phyloP scores from a whole-genome alignment of 2,797 vertebrate genomes.

The Dromococcyx pavoninus region DNA sequence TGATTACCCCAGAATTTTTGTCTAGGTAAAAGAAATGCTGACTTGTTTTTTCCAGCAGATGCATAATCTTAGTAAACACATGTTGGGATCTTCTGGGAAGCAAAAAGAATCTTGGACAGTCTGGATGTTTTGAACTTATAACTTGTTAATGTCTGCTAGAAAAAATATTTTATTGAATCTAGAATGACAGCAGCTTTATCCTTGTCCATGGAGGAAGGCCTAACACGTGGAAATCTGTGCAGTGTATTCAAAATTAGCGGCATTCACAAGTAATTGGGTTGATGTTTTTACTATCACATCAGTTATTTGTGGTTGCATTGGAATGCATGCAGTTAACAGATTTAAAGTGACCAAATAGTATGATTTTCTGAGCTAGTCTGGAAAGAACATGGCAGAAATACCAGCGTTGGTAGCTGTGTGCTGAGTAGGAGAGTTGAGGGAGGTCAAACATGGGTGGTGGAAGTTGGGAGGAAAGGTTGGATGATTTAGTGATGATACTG shows the following conservation, averaged over 20 bases:
- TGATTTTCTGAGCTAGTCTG: neutral
- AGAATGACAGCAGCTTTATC: neutral
- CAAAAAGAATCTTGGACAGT: neutral
- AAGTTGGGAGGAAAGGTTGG: neutral
- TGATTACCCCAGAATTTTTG: neutral
- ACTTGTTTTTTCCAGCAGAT: neutral
- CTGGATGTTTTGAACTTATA: neutral
- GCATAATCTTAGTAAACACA: neutral
- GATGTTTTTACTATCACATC: neutral
- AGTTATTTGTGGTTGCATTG: neutral
- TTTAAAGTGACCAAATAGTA: neutral
- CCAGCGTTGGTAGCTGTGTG: neutral
- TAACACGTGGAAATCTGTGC: neutral
- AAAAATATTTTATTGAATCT: neutral
- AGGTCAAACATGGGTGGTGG: neutral
- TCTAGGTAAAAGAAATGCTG: neutral
- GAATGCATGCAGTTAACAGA: neutral
- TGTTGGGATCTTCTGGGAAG: rapidly evolving
- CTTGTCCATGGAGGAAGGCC: too few species aligned
- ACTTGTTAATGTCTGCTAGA: neutral
- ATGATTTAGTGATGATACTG: neutral
- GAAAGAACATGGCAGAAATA: neutral
- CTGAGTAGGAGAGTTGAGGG: neutral
- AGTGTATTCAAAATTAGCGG: neutral
- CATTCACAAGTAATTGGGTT: neutral